Conservation (phyloP, 2,797 vertebrate species). For the Melanotaenia pygmaea region DNA sequence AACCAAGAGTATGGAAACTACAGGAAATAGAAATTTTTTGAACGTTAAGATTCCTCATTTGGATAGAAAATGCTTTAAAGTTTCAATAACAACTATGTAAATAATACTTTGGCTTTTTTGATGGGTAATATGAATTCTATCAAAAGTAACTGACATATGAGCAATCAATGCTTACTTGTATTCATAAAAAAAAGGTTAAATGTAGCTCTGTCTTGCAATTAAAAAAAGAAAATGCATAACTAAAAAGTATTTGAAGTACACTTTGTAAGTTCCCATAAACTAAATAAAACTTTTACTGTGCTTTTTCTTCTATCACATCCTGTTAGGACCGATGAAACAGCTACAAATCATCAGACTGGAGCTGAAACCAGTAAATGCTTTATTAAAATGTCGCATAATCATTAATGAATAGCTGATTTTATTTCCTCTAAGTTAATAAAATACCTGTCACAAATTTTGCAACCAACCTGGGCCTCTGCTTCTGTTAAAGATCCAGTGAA, state of each 20-base stretch:
- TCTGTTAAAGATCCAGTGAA: constrained; percentile 6
- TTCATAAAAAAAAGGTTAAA: neutral
- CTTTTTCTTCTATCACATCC: neutral
- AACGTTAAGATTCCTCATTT: neutral
- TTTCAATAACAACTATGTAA: neutral
- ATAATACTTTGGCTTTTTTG: neutral
- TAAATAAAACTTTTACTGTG: neutral
- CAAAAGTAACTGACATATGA: neutral
- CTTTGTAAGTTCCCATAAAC: neutral
- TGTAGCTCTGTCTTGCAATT: too few species aligned
- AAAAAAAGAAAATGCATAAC: too few species aligned
- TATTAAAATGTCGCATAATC: neutral
- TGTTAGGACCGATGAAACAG: constrained; percentile 3
- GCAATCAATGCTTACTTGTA: neutral
- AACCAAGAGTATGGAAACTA: too few species aligned
- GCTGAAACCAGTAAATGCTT: neutral
- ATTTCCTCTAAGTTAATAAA: neutral
- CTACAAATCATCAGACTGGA: neutral
- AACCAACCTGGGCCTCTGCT: neutral
- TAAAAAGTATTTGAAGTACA: neutral
- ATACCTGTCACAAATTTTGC: neutral
- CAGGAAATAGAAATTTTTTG: neutral
- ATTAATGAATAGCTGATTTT: neutral
- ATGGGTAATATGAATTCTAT: neutral
- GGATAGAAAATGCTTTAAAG: too few species aligned